These are phyloP conservation scores for Pangasius krempfi DNA, from an alignment of 2,797 vertebrate species.

Conservation along the genomic window DNA sequence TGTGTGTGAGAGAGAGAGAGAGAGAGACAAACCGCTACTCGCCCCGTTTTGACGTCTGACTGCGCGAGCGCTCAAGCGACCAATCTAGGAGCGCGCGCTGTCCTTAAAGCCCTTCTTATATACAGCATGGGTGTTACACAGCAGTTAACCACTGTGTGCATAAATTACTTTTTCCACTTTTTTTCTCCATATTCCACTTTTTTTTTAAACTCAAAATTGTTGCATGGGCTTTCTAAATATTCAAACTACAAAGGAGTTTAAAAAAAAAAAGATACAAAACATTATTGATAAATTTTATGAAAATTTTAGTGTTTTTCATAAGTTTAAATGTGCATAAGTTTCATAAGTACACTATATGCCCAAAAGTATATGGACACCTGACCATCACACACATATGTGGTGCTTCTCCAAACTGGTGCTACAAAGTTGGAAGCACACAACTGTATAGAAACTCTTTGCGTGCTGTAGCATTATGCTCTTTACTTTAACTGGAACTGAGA, in stretches of 20 bases:
- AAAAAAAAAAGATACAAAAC: background rate
- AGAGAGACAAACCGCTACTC: background rate
- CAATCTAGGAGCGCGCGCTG: constrained; percentile 45
- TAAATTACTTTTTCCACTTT: background rate
- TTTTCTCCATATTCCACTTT: background rate
- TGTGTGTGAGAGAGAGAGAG: background rate
- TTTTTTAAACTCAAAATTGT: background rate
- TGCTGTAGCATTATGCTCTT: too few species aligned
- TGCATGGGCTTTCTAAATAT: background rate
- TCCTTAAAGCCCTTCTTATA: background rate
- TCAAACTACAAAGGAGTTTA: background rate
- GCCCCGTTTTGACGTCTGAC: constrained; percentile 52
- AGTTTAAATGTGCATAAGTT: too few species aligned
- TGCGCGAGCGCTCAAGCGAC: constrained; percentile 45
- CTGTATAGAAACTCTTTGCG: background rate
- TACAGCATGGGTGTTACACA: background rate
- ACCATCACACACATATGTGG: background rate
- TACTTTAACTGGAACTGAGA: background rate
- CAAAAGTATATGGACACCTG: background rate
- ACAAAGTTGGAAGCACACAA: background rate
- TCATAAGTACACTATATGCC: background rate
- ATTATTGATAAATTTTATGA: background rate
- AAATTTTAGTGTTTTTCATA: background rate
- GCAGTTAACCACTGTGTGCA: background rate
- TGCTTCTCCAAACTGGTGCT: background rate